phyloP scores from a whole-genome alignment of 2,888 invertebrate genomes.

The Drosophila emarginata region DNA sequence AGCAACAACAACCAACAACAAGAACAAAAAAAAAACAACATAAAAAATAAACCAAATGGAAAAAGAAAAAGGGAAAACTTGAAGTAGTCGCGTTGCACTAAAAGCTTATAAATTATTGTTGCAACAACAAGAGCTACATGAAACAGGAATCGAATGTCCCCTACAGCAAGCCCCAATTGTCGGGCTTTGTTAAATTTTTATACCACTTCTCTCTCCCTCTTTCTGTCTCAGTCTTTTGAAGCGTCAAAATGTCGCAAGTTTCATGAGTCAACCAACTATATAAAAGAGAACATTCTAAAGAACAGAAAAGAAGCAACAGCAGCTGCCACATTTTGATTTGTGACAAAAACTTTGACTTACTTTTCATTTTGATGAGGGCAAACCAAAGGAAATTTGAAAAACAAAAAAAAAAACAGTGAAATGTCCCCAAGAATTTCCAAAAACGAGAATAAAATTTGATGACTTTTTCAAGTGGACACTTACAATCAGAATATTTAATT shows the following conservation, averaged over 20 bases:
- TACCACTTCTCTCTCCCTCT: constrained; percentile 22
- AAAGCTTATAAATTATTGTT: constrained; percentile 74
- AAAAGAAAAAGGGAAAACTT: constrained; percentile 43
- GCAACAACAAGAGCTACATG: constrained; percentile 37
- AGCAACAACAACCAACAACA: neutral
- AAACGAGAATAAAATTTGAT: neutral
- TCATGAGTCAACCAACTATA: neutral
- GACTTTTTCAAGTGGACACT: neutral
- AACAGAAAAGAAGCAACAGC: constrained; percentile 7
- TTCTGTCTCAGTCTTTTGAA: constrained; percentile 34
- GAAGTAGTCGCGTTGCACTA: constrained; percentile 68
- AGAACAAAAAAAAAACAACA: neutral
- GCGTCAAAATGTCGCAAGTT: neutral
- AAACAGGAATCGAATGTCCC: constrained; percentile 33
- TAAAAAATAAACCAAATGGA: neutral
- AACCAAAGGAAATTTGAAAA: neutral
- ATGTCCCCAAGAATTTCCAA: neutral
- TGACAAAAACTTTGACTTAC: constrained; percentile 36
- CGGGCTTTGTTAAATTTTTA: constrained; percentile 69
- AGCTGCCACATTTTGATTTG: constrained; percentile 1
- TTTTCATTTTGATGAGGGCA: constrained; percentile 21
- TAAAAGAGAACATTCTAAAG: constrained; percentile 24
- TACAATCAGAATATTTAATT: neutral
- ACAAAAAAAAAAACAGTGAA: neutral
- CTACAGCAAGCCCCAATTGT: constrained; percentile 37